Percentiles rank a stretch among this genome's conserved stretches.
These are phyloP conservation scores for Panthera leo DNA, from an alignment of 2,113 vertebrate species.

Conservation along the genomic window DNA sequence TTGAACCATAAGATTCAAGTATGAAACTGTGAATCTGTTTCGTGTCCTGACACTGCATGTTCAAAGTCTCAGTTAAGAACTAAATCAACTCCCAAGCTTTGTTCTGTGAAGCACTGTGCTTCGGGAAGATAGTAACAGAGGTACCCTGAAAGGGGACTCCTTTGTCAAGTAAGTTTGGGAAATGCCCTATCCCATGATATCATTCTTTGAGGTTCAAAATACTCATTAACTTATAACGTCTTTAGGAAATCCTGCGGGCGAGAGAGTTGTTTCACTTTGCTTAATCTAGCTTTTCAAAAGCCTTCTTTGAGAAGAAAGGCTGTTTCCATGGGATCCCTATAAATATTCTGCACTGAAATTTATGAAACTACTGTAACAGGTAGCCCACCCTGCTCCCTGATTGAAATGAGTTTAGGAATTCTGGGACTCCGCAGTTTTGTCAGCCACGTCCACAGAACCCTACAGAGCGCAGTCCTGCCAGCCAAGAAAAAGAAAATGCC, in stretches of 20 bases:
- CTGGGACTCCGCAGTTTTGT: background rate
- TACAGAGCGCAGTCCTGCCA: background rate
- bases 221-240: background rate
- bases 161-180: background rate
- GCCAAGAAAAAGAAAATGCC: background rate
- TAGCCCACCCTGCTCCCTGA: background rate
- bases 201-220: background rate
- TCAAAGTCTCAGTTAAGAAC: background rate
- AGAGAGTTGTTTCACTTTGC: background rate
- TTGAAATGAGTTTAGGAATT: background rate
- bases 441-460: background rate
- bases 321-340: background rate
- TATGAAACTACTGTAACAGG: background rate
- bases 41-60: background rate
- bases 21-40: background rate
- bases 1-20: background rate
- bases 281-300: background rate
- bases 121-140: background rate
- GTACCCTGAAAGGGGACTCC: background rate
- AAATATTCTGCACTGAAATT: background rate
- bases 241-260: background rate
- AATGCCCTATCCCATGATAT: background rate
- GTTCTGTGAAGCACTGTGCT: background rate
- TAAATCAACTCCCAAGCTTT: background rate
- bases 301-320: background rate